These are phyloP conservation scores for Hypotaenidia okinawae DNA, from an alignment of 2,797 vertebrate species.

Conservation along the genomic window DNA sequence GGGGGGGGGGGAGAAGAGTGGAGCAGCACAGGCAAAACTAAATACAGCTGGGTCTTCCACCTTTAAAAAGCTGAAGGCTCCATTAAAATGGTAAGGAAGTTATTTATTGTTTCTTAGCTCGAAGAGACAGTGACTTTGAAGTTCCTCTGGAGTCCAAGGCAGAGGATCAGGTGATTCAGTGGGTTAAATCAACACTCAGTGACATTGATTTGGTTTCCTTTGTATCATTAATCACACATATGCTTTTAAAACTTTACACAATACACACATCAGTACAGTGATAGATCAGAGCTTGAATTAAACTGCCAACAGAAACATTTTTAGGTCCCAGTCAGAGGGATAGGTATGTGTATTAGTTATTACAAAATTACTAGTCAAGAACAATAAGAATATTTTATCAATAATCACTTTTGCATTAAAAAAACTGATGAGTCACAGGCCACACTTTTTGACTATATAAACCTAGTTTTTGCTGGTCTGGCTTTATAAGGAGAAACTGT, in stretches of 20 bases:
- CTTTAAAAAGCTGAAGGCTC: neutral
- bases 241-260: neutral
- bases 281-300: neutral
- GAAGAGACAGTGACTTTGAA: neutral
- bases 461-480: neutral
- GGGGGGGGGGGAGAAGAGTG: too few relatives aligned
- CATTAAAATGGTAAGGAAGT: neutral
- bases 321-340: neutral
- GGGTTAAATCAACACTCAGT: neutral
- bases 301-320: neutral
- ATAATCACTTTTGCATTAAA: conserved; percentile 21
- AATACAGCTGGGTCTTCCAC: neutral
- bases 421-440: conserved; percentile 13
- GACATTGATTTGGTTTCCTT: neutral
- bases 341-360: neutral
- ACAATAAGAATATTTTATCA: neutral
- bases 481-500: neutral
- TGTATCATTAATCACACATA: neutral
- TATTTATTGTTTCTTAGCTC: neutral
- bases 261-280: neutral
- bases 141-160: neutral
- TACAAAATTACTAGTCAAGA: neutral
- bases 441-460: neutral
- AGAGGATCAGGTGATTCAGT: rapidly evolving
- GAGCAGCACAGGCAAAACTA: neutral